A percentile compares a stretch with the other conserved stretches of the same genome.
These are phyloP conservation scores for Mystacides longicornis DNA, from an alignment of 2,888 invertebrate genomes.

Conservation along the genomic window DNA sequence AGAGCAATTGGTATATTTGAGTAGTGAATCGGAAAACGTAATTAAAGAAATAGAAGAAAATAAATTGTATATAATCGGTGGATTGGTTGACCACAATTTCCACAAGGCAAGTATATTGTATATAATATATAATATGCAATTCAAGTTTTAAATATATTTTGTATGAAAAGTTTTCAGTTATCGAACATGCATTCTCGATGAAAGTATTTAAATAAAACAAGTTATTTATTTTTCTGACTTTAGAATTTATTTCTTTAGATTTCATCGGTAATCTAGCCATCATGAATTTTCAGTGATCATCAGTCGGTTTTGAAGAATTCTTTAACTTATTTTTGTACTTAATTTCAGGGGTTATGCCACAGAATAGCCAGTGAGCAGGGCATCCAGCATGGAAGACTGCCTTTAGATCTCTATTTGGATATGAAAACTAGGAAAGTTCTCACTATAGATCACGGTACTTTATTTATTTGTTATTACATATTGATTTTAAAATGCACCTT, in stretches of 20 bases:
- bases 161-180: too few species aligned
- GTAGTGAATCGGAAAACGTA: conserved; percentile 88
- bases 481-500: too few species aligned
- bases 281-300: too few species aligned
- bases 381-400: conserved; percentile 75
- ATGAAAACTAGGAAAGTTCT: conserved; percentile 91
- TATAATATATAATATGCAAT: background rate
- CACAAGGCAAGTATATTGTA: conserved; percentile 61
- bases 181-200: too few species aligned
- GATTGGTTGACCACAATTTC: conserved; percentile 94
- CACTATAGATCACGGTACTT: conserved; percentile 95
- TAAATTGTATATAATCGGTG: conserved; percentile 90
- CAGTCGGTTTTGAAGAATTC: too few species aligned
- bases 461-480: too few species aligned
- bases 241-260: too few species aligned
- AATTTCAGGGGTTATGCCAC: conserved; percentile 73
- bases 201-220: too few species aligned
- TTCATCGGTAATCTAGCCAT: too few species aligned
- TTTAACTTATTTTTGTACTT: too few species aligned
- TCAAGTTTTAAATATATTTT: too few species aligned
- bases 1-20: conserved; percentile 79
- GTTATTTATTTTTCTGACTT: too few species aligned
- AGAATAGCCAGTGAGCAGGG: conserved; percentile 71
- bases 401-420: conserved; percentile 80
- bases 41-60: conserved; percentile 66